These are phyloP conservation scores for Struthidea cinerea DNA, from an alignment of 2,113 vertebrate genomes.

Conservation along the genomic window DNA sequence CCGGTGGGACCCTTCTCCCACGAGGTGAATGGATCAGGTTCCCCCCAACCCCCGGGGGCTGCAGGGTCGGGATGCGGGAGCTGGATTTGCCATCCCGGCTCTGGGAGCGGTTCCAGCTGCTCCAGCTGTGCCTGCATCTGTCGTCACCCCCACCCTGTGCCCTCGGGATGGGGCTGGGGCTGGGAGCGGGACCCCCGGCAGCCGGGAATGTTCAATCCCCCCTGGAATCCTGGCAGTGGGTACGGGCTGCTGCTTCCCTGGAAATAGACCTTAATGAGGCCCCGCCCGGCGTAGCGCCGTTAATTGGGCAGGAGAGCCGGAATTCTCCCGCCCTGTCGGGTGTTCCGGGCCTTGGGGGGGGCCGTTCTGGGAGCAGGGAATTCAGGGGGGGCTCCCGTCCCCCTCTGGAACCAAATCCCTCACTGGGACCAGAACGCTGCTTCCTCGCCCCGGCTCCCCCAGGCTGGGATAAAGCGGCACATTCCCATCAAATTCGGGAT, in stretches of 20 bases:
- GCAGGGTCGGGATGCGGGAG: no score
- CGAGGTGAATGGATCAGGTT: background rate
- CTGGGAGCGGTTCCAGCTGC: accelerated
- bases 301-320: constrained; percentile 36
- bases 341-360: background rate
- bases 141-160: accelerated
- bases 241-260: constrained; percentile 4
- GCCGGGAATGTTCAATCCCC: background rate
- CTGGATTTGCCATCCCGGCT: accelerated
- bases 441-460: accelerated
- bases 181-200: background rate
- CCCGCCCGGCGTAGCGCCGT: background rate
- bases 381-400: background rate
- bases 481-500: accelerated
- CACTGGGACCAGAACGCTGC: accelerated
- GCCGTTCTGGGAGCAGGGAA: background rate
- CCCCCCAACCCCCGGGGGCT: background rate
- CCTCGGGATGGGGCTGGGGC: background rate
- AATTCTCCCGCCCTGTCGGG: background rate
- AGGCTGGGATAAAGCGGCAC: background rate
- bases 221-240: background rate
- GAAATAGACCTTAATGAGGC: constrained; percentile 44
- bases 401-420: accelerated
- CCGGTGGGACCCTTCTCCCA: accelerated
- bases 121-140: accelerated